A percentile compares a stretch with the other conserved stretches of the same genome.
These are phyloP conservation scores for Helogale parvula DNA, from an alignment of 2,113 vertebrate species.

Conservation along the genomic window DNA sequence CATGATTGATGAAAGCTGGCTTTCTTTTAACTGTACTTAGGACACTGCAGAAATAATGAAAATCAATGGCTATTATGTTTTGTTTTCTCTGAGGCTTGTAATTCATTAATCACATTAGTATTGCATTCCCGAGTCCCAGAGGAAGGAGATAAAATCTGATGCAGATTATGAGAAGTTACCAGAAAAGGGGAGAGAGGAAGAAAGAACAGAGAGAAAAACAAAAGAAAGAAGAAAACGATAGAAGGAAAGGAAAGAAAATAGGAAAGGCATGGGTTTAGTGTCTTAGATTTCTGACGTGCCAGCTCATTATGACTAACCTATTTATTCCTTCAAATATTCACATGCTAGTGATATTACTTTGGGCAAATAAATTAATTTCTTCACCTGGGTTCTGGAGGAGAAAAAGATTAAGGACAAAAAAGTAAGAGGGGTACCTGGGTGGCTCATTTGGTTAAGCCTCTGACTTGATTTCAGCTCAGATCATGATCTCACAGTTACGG, in stretches of 20 bases:
- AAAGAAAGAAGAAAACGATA: background rate
- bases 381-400: background rate
- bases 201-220: background rate
- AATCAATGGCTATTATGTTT: slow-evolving; percentile 14
- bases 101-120: background rate
- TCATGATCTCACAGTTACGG: too few species aligned
- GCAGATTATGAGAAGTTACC: background rate
- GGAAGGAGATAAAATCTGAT: background rate
- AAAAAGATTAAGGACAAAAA: background rate
- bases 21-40: slow-evolving; percentile 41
- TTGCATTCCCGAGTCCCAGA: slow-evolving; percentile 25
- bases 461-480: too few species aligned
- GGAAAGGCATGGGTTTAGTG: background rate
- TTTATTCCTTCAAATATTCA: background rate
- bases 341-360: background rate
- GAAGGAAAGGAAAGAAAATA: background rate
- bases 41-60: slow-evolving; percentile 24
- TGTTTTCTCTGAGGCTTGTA: slow-evolving; percentile 28
- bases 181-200: background rate
- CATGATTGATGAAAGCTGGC: slow-evolving; percentile 50
- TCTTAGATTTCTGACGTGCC: background rate
- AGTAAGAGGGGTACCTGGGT: background rate
- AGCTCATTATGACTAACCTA: background rate
- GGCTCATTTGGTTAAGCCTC: too few species aligned
- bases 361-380: background rate